Percentiles rank a stretch among this genome's conserved stretches.
Conservation (phyloP, 37 sponge, comb jelly and placozoan species). For the Haliclona indistincta region DNA sequence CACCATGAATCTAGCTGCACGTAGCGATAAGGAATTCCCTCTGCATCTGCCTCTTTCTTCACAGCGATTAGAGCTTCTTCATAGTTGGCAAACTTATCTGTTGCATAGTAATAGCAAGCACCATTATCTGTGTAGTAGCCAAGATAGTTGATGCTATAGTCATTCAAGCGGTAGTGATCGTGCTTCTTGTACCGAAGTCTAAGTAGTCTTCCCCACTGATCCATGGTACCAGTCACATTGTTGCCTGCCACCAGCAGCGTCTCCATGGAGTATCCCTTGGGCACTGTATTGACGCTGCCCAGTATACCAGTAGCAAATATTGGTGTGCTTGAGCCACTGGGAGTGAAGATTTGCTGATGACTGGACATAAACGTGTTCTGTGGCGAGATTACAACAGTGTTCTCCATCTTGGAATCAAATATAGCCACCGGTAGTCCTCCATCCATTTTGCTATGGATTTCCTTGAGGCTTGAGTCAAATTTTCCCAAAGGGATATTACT, state of each 20-base stretch:
- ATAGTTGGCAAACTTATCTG: constrained; percentile 12
- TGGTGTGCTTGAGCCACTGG: background rate
- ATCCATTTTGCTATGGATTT: constrained; percentile 24
- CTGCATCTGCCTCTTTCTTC: constrained; percentile 3
- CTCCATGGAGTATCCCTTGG: constrained; percentile 22
- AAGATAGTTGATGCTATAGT: constrained; percentile 78
- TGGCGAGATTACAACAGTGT: constrained; percentile 70
- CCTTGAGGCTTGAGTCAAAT: background rate
- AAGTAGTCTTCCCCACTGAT: constrained; percentile 49
- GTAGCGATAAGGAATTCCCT: constrained; percentile 15
- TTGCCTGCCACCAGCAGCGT: constrained; percentile 63
- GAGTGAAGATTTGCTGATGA: constrained; percentile 23
- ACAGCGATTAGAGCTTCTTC: constrained; percentile 12
- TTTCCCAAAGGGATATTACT: background rate
- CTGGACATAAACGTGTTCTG: constrained; percentile 60
- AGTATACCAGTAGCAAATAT: background rate
- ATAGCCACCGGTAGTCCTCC: constrained; percentile 74
- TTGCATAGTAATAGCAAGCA: constrained; percentile 14
- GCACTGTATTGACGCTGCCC: constrained; percentile 3
- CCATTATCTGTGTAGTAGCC: constrained; percentile 41
- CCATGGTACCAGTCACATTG: constrained; percentile 44
- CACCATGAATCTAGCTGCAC: constrained; percentile 24
- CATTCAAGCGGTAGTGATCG: constrained; percentile 24
- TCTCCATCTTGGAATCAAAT: constrained; percentile 40
- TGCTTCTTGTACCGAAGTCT: constrained; percentile 38